Evolutionary conservation across 2,888 invertebrate species (phyloP).

Genomic region (Neocrepidodera transversa): DNA sequence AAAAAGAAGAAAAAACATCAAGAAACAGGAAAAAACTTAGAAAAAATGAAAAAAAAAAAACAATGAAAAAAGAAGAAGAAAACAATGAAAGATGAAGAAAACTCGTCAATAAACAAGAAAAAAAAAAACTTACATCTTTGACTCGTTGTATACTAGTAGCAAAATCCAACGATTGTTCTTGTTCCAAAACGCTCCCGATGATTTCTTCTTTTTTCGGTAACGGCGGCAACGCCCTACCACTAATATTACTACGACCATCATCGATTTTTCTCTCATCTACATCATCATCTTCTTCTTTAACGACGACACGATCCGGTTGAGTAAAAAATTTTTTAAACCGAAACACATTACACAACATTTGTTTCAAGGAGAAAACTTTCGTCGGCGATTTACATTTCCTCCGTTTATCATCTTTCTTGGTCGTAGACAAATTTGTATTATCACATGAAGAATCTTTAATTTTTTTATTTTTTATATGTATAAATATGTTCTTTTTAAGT

Average conservation of each 20-base stretch:
- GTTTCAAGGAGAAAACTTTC: constrained; percentile 78
- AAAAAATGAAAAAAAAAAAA: too few relatives aligned
- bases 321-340: constrained; percentile 68
- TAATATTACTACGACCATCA: constrained; percentile 64
- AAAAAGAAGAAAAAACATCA: too few relatives aligned
- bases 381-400: constrained; percentile 75
- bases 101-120: not conserved
- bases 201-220: constrained; percentile 61
- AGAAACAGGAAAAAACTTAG: too few relatives aligned
- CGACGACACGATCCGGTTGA: constrained; percentile 58
- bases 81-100: too few relatives aligned
- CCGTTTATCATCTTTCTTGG: constrained; percentile 59
- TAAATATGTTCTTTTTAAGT: constrained; percentile 65
- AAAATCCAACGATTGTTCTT: constrained; percentile 73
- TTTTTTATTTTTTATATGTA: constrained; percentile 70
- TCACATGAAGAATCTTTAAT: constrained; percentile 60
- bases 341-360: constrained; percentile 85
- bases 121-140: constrained; percentile 78
- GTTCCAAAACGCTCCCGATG: constrained; percentile 43
- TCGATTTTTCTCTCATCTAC: constrained; percentile 48
- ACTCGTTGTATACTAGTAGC: constrained; percentile 92
- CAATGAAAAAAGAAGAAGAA: too few relatives aligned
- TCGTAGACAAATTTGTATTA: constrained; percentile 47
- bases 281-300: constrained; percentile 29
- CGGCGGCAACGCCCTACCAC: constrained; percentile 72